These are phyloP conservation scores for Amaurobius ferox DNA, from an alignment of 2,888 invertebrate genomes.

Conservation along the genomic window DNA sequence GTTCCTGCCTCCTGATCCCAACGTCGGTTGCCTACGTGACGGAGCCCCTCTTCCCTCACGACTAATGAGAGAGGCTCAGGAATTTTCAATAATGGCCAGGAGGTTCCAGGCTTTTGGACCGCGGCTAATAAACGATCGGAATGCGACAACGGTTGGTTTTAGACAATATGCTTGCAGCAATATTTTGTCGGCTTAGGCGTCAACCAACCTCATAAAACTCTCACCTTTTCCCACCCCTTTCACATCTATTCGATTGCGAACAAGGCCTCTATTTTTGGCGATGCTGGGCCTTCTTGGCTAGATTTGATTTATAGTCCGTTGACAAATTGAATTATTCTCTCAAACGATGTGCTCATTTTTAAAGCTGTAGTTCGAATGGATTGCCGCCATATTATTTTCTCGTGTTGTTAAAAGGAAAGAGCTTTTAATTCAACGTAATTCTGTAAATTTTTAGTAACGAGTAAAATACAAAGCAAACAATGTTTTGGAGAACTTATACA, in stretches of 20 bases:
- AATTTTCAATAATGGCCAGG: slow-evolving; percentile 73
- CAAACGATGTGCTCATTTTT: no score
- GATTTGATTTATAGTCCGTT: background rate
- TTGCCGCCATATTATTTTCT: no score
- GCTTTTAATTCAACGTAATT: no score
- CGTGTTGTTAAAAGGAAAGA: no score
- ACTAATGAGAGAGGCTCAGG: slow-evolving; percentile 69
- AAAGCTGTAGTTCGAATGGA: no score
- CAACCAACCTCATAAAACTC: slow-evolving; percentile 72
- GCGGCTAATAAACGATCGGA: slow-evolving; percentile 73
- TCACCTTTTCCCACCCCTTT: slow-evolving; percentile 65
- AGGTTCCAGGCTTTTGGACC: slow-evolving; percentile 48
- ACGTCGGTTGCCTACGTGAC: slow-evolving; percentile 38
- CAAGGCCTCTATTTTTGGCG: slow-evolving; percentile 48
- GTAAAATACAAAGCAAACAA: no score
- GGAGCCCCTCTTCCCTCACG: slow-evolving; percentile 16
- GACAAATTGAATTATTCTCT: no score
- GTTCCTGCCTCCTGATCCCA: slow-evolving; percentile 22
- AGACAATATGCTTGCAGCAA: slow-evolving; percentile 73
- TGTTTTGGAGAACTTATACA: no score
- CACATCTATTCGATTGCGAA: slow-evolving; percentile 40
- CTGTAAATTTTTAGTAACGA: no score
- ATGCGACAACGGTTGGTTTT: slow-evolving; percentile 74
- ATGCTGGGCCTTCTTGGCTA: slow-evolving; percentile 39
- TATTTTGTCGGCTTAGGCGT: slow-evolving; percentile 73